Evolutionary conservation across 1,140 invertebrate genomes (phyloP).

Genomic region (Ceratoteleas bidentatus): DNA sequence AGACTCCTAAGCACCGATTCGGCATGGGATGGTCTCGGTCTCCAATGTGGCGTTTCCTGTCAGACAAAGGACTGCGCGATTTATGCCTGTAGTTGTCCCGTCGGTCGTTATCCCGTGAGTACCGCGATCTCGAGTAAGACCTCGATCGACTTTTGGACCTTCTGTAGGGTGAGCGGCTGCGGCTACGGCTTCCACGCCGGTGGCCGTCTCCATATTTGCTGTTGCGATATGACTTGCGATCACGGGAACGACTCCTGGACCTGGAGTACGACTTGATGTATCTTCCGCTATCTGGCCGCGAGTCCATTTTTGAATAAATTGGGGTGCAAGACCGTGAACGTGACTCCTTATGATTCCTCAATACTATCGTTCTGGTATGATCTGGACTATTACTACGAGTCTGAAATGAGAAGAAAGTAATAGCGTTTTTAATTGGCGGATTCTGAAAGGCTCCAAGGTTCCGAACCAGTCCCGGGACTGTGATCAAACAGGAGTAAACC

Average conservation of each 20-base stretch:
- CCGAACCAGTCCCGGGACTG: no score
- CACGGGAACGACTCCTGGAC: slow-evolving; percentile 76
- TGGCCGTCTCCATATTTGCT: slow-evolving; percentile 73
- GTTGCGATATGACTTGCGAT: slow-evolving; percentile 74
- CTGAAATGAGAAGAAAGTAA: no score
- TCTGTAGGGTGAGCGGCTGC: slow-evolving; percentile 81
- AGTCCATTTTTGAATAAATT: slow-evolving; percentile 62
- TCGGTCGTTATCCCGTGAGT: slow-evolving; percentile 76
- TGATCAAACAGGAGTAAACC: no score
- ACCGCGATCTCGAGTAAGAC: slow-evolving; percentile 78
- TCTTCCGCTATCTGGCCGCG: slow-evolving; percentile 73
- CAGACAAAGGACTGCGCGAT: slow-evolving; percentile 83
- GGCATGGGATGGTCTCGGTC: slow-evolving; percentile 91
- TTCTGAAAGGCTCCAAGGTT: no score
- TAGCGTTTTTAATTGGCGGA: no score
- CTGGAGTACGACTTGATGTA: slow-evolving; percentile 76
- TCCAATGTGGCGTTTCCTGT: slow-evolving; percentile 83
- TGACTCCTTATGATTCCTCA: background rate
- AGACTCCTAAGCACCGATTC: slow-evolving; percentile 95
- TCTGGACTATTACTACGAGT: no score
- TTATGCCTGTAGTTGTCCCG: slow-evolving; percentile 76
- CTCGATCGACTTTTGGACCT: slow-evolving; percentile 81
- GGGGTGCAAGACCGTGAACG: slow-evolving; percentile 75
- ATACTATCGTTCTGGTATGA: no score
- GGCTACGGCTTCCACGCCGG: slow-evolving; percentile 78